Conservation (phyloP, 1,140 invertebrate genomes). For the Drosophila santomea region DNA sequence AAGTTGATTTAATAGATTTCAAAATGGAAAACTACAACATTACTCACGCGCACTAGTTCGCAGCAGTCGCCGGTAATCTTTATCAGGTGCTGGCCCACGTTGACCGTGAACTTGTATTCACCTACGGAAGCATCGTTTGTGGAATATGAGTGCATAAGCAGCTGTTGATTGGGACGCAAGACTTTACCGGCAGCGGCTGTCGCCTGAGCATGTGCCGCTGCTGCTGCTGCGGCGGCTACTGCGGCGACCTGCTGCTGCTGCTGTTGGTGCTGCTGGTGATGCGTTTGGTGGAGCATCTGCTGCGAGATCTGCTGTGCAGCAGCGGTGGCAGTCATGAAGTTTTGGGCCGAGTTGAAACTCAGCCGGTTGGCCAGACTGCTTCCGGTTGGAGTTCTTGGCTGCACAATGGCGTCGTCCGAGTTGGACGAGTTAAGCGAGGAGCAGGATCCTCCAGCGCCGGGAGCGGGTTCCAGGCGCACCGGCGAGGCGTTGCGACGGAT, state of each 20-base stretch:
- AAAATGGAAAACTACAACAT: no score
- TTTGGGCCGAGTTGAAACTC: constrained; percentile 81
- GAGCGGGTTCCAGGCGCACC: constrained; percentile 88
- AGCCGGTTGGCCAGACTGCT: constrained; percentile 82
- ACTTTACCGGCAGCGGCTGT: constrained; percentile 84
- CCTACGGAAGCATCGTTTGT: constrained; percentile 93
- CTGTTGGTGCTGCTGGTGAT: constrained; percentile 56
- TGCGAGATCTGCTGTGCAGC: constrained; percentile 78
- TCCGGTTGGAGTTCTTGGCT: constrained; percentile 66
- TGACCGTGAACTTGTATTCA: constrained; percentile 94
- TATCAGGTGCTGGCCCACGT: constrained; percentile 91
- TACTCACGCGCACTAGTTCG: constrained; percentile 91
- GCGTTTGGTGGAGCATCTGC: constrained; percentile 42
- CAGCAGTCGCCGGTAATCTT: constrained; percentile 94
- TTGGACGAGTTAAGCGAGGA: constrained; percentile 90
- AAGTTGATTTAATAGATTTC: background rate
- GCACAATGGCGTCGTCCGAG: constrained; percentile 88
- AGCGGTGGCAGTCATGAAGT: constrained; percentile 83
- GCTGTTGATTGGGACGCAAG: constrained; percentile 86
- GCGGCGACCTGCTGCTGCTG: constrained; percentile 66
- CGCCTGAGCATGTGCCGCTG: constrained; percentile 67
- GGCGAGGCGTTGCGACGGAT: constrained; percentile 96
- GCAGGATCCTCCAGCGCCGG: constrained; percentile 85
- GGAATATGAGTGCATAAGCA: constrained; percentile 91
- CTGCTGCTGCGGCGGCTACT: constrained; percentile 60